Evolutionary conservation across 1,140 invertebrate species (phyloP).

Genomic region (Drosophila nigromelanica): DNA sequence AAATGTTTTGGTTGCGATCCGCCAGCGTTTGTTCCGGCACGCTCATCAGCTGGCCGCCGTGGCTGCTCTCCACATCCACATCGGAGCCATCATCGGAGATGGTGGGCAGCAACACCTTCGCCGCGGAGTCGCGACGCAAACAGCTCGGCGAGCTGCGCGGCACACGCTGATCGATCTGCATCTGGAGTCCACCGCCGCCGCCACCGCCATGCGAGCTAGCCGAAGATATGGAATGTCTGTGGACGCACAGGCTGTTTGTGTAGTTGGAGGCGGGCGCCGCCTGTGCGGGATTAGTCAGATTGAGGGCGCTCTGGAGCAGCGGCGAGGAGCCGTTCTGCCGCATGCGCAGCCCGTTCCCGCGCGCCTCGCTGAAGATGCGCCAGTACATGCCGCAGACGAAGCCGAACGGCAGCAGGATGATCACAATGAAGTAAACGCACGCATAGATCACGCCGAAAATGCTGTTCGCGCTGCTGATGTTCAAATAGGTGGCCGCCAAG

Average conservation of each 20-base stretch:
- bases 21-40: conserved; percentile 57
- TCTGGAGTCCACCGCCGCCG: conserved; percentile 68
- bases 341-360: conserved; percentile 88
- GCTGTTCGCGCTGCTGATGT: conserved; percentile 62
- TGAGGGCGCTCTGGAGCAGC: conserved; percentile 84
- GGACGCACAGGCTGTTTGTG: conserved; percentile 70
- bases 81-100: conserved; percentile 78
- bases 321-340: conserved; percentile 87
- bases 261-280: conserved; percentile 83
- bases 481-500: conserved; percentile 67
- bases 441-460: conserved; percentile 79
- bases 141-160: conserved; percentile 68
- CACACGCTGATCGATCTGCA: conserved; percentile 75
- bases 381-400: conserved; percentile 89
- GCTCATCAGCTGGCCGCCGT: conserved; percentile 43
- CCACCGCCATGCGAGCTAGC: conserved; percentile 71
- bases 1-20: conserved; percentile 75
- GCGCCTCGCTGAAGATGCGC: conserved; percentile 89
- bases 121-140: conserved; percentile 73
- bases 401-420: conserved; percentile 88
- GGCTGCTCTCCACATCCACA: conserved; percentile 44
- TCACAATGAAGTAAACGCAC: conserved; percentile 85
- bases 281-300: conserved; percentile 69
- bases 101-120: conserved; percentile 75
- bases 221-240: conserved; percentile 74